These are phyloP conservation scores for Drosophila pectinifera DNA, from an alignment of 1,140 invertebrate genomes.

Conservation along the genomic window DNA sequence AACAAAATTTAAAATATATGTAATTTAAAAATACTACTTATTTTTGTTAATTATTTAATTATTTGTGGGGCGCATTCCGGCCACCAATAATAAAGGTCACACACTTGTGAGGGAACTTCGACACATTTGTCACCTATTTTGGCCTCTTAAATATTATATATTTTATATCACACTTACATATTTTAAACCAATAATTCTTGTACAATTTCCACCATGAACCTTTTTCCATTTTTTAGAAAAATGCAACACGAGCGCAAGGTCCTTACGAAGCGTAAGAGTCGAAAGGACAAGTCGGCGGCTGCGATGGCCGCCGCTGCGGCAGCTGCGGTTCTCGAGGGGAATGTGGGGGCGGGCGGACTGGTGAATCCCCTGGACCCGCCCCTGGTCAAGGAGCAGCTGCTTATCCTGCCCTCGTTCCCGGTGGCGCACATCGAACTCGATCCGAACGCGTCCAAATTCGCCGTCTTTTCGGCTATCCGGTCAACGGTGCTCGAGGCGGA, in stretches of 20 bases:
- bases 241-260: constrained; percentile 77
- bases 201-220: neutral
- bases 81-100: too few relatives aligned
- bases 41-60: too few relatives aligned
- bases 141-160: neutral
- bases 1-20: too few relatives aligned
- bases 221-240: constrained; percentile 48
- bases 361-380: constrained; percentile 77
- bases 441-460: constrained; percentile 84
- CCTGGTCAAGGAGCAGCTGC: constrained; percentile 71
- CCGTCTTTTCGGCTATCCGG: constrained; percentile 81
- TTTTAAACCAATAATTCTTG: neutral
- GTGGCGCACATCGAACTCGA: constrained; percentile 82
- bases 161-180: neutral
- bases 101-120: too few relatives aligned
- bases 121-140: too few relatives aligned
- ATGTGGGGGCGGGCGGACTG: constrained; percentile 50
- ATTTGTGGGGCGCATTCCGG: too few relatives aligned
- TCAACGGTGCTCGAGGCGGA: constrained; percentile 82
- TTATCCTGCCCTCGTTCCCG: constrained; percentile 73
- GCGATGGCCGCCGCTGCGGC: constrained; percentile 69
- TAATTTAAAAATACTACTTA: too few relatives aligned
- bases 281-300: constrained; percentile 79
- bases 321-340: constrained; percentile 65
- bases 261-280: constrained; percentile 77